These are phyloP conservation scores for Plectrocnemia conspersa DNA, from an alignment of 1,140 invertebrate species.

Conservation along the genomic window DNA sequence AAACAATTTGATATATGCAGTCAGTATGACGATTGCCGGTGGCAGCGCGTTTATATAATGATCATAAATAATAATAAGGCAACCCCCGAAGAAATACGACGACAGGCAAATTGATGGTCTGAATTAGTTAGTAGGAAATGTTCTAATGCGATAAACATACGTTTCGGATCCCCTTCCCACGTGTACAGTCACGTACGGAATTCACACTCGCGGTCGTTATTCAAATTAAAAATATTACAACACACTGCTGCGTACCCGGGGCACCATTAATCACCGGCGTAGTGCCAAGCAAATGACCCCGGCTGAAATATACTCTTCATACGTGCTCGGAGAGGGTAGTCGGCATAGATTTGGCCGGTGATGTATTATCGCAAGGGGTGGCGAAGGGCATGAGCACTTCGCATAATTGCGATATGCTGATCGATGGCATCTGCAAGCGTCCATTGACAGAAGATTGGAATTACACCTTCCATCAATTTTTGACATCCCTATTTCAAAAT, in stretches of 20 bases:
- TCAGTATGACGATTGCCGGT: slow-evolving; percentile 23
- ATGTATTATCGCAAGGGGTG: no score
- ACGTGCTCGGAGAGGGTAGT: neutral
- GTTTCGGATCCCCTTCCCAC: slow-evolving; percentile 30
- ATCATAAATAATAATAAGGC: slow-evolving; percentile 26
- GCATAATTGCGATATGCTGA: no score
- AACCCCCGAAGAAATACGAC: slow-evolving; percentile 23
- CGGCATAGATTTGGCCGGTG: no score
- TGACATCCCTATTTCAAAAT: no score
- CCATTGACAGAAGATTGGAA: no score
- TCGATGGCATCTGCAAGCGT: no score
- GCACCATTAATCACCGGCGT: neutral
- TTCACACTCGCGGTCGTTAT: slow-evolving; percentile 31
- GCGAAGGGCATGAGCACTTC: no score
- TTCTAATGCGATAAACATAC: slow-evolving; percentile 33
- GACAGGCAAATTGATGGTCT: slow-evolving; percentile 31
- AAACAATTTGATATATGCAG: slow-evolving; percentile 21
- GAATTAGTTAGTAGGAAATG: slow-evolving; percentile 32
- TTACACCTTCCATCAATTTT: no score
- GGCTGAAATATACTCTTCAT: neutral
- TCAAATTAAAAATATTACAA: slow-evolving; percentile 30
- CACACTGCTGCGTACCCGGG: slow-evolving; percentile 8
- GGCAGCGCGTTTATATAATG: slow-evolving; percentile 31
- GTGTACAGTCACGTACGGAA: slow-evolving; percentile 28
- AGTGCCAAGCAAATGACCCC: neutral